Conservation (phyloP, 1,140 invertebrate genomes). For the Drosophila funebris region DNA sequence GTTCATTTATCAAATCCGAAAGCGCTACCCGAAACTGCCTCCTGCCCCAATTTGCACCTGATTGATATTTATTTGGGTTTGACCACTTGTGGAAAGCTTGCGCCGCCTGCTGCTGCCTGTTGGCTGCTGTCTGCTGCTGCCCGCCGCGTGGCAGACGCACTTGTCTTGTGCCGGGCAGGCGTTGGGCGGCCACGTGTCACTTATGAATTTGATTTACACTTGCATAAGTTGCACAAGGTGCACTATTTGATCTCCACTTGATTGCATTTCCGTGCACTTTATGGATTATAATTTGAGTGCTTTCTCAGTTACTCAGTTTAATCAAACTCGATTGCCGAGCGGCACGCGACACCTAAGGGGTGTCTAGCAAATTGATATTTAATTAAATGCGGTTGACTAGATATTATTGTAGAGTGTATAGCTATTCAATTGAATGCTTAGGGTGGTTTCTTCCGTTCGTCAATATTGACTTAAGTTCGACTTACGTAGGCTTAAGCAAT, state of each 20-base stretch:
- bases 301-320: slow-evolving; percentile 33
- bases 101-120: not conserved
- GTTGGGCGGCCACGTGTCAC: slow-evolving; percentile 60
- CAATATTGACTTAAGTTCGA: not conserved
- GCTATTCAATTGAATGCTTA: not conserved
- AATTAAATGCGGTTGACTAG: not conserved
- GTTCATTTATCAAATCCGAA: slow-evolving; percentile 45
- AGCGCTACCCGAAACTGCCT: not conserved
- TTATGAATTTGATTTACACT: slow-evolving; percentile 24
- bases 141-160: slow-evolving; percentile 57
- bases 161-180: slow-evolving; percentile 53
- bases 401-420: not conserved
- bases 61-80: slow-evolving; percentile 47
- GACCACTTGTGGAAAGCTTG: slow-evolving; percentile 35
- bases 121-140: not conserved
- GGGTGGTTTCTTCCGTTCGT: not conserved
- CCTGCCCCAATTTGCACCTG: slow-evolving; percentile 52
- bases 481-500: slow-evolving; percentile 8
- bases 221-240: slow-evolving; percentile 51
- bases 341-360: slow-evolving; percentile 20
- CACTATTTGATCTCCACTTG: slow-evolving; percentile 49
- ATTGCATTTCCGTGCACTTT: slow-evolving; percentile 51
- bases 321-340: slow-evolving; percentile 3
- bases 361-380: slow-evolving; percentile 18
- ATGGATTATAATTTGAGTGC: slow-evolving; percentile 55